These are phyloP conservation scores for Zoanthus sansibaricus DNA, from an alignment of 92 coral and sea anemone genomes.

Conservation along the genomic window DNA sequence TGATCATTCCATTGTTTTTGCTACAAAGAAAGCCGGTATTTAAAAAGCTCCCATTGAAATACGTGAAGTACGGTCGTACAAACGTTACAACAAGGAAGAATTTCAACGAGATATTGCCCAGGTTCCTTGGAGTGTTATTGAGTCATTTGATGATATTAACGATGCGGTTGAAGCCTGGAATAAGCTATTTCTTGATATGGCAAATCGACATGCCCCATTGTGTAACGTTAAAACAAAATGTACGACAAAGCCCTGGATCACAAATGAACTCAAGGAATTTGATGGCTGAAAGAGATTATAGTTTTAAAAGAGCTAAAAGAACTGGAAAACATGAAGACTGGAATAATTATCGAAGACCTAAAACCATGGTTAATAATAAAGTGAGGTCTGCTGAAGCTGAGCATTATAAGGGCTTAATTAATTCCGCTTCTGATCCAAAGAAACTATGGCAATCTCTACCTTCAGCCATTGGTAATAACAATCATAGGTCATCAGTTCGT, in stretches of 20 bases:
- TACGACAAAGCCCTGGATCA: slow-evolving; percentile 60
- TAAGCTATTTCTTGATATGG: slow-evolving; percentile 58
- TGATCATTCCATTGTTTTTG: slow-evolving; percentile 68
- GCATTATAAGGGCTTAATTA: slow-evolving; percentile 17
- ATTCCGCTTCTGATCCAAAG: slow-evolving; percentile 41
- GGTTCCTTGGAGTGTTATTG: slow-evolving; percentile 38
- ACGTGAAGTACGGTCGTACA: slow-evolving; percentile 59
- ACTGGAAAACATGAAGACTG: slow-evolving; percentile 56
- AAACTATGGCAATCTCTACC: slow-evolving; percentile 24
- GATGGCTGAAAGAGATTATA: slow-evolving; percentile 71
- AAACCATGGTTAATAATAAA: slow-evolving; percentile 30
- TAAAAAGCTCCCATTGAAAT: slow-evolving; percentile 49
- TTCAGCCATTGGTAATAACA: slow-evolving; percentile 24
- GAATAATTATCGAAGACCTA: slow-evolving; percentile 59
- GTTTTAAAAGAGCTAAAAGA: slow-evolving; percentile 62
- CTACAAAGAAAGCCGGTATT: slow-evolving; percentile 61
- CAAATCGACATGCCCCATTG: slow-evolving; percentile 54
- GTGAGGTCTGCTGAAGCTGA: slow-evolving; percentile 11
- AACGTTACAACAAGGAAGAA: slow-evolving; percentile 52
- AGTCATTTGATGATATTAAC: slow-evolving; percentile 62
- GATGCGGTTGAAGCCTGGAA: slow-evolving; percentile 66
- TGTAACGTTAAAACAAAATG: slow-evolving; percentile 40
- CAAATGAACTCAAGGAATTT: slow-evolving; percentile 49
- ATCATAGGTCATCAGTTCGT: slow-evolving; percentile 1
- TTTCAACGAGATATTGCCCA: slow-evolving; percentile 44